These are phyloP conservation scores for Mus musculus DNA, from an alignment of 2,113 vertebrate species.

Conservation along the genomic window GRCm39 chr13:17544501-17545000, in stretches of 20 bases:
- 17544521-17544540: background rate
- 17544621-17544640: background rate
- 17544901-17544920: background rate
- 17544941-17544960: background rate
- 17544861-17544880: background rate
- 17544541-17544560: background rate
- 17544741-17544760: background rate
- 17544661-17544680: background rate
- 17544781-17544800: background rate
- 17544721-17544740: background rate
- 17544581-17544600: background rate
- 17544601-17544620: background rate
- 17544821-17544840: background rate
- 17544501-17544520: background rate
- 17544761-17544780: background rate
- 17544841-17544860: no score
- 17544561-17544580: background rate
- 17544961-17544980: background rate
- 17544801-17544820: no score
- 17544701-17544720: background rate
- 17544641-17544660: background rate
- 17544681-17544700: background rate
- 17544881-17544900: background rate
- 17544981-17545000: background rate
- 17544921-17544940: background rate